Base-by-base conservation (phyloP, 2,113 vertebrate species). In the Micronycteris hirsuta region DNA sequence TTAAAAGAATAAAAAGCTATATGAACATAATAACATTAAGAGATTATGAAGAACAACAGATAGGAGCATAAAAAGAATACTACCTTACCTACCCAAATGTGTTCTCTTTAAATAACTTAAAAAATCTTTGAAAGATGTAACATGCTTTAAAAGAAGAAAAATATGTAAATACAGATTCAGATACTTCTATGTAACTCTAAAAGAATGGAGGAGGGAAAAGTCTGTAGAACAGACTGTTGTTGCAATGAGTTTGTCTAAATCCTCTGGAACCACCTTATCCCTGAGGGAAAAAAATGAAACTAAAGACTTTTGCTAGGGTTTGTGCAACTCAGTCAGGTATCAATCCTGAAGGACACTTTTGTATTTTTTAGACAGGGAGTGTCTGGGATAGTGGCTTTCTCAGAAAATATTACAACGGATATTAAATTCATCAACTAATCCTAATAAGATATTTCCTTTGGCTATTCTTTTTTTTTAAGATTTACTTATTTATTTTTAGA, bases 1-100 rank as follows among this genome's bases (percentile, higher is more conserved):
- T 88, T 82, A 54, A 92, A 92, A 88, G 67, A 93, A 83, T 86
- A 84, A 94, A 93, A 94, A 52, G 43, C 65, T 94, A 92, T 56
- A 52, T 70, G 92, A 97, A 93, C 89, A 82, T 36, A 74, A 71
- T 36, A 56, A 33, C n/a, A 84, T 52, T 92, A 91, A 47, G 28
- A 76, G 68, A 88, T 76, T 45, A 89, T 54, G 47, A 87, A 65
- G 87, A 95, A 96, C 19, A 95, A 94, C 92, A 82, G 33, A 82
- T 28, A 61, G 36, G 33, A 58, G 16, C 49, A 78, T 41, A 89
- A 83, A 93, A n/a, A 38, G 22, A 83, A 71, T 56, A 94, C 78
- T 45, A 89, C 15, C 13, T 96, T 86, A 81, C 61, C 31, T 71
- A 70, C 26, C 26, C 28, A 8, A 4, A 63, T 94, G n/a, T 31